Conservation (phyloP, 2,888 invertebrate species). For the Crematogaster levior region DNA sequence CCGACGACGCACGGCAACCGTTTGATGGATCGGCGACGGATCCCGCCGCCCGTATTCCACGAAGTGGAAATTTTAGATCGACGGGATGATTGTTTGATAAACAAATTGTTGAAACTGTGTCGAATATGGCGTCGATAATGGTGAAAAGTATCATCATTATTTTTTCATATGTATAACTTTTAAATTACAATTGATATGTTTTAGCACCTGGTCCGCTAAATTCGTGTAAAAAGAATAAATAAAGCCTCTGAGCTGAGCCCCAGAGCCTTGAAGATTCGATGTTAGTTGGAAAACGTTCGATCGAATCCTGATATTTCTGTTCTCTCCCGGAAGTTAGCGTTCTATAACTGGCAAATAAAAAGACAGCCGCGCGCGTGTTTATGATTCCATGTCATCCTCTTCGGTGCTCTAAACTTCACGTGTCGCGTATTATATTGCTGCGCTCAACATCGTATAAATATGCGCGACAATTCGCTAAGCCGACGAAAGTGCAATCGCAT, state of each 20-base stretch:
- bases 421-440: conserved; percentile 27
- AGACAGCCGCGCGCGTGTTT: conserved; percentile 20
- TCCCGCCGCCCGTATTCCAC: conserved; percentile 11
- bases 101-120: neutral
- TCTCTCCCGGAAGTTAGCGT: conserved; percentile 44
- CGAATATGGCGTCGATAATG: too few relatives aligned
- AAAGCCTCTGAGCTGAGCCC: neutral
- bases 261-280: neutral
- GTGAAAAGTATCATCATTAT: neutral
- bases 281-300: neutral
- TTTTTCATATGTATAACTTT: neutral
- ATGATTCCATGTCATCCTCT: conserved; percentile 38
- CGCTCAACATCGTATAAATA: conserved; percentile 11
- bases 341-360: conserved; percentile 50
- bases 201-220: neutral
- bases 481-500: conserved; percentile 38
- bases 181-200: neutral
- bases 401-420: conserved; percentile 7
- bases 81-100: neutral
- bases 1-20: conserved; percentile 9
- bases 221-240: neutral
- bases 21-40: conserved; percentile 55
- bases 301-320: conserved; percentile 39
- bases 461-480: conserved; percentile 17
- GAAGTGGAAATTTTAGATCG: neutral